A percentile compares a stretch with the other conserved stretches of the same genome.
Evolutionary conservation across 2,113 vertebrate genomes (phyloP).

Genomic region (Cololabis saira): DNA sequence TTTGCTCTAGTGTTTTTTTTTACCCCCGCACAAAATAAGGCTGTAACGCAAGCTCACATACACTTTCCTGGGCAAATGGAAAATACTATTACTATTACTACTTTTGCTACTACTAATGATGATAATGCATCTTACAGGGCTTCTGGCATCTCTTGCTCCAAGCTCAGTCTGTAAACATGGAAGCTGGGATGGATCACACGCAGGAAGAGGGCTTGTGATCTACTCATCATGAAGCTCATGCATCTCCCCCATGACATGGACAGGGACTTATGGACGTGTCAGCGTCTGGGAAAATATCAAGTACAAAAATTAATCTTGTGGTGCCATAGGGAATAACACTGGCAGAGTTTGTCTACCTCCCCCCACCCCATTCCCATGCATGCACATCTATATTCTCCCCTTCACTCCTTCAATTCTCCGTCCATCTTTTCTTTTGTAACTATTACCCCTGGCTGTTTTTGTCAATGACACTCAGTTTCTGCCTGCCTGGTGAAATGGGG

Average conservation of each 20-base stretch:
- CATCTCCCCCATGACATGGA: constrained; percentile 21
- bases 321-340: constrained; percentile 13
- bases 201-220: constrained; percentile 12
- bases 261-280: not conserved
- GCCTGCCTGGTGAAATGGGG: constrained; percentile 29
- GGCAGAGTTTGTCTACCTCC: not conserved
- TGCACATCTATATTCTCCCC: constrained; percentile 2
- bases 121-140: not conserved
- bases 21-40: not conserved
- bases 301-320: constrained; percentile 21
- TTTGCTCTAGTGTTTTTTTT: not conserved
- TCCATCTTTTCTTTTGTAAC: constrained; percentile 31
- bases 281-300: constrained; percentile 16
- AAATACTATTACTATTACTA: no score
- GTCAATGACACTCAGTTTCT: constrained; percentile 37
- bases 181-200: constrained; percentile 5
- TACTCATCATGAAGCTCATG: constrained; percentile 26
- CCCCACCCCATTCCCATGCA: not conserved
- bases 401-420: not conserved
- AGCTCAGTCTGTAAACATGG: not conserved
- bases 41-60: not conserved
- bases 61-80: not conserved
- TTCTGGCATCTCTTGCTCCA: not conserved
- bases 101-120: no score
- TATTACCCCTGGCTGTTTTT: constrained; percentile 49